Percentiles rank a stretch among this genome's conserved stretches.
These are phyloP conservation scores for Fissipunctia ypsillon DNA, from an alignment of 2,888 invertebrate species.

Conservation along the genomic window DNA sequence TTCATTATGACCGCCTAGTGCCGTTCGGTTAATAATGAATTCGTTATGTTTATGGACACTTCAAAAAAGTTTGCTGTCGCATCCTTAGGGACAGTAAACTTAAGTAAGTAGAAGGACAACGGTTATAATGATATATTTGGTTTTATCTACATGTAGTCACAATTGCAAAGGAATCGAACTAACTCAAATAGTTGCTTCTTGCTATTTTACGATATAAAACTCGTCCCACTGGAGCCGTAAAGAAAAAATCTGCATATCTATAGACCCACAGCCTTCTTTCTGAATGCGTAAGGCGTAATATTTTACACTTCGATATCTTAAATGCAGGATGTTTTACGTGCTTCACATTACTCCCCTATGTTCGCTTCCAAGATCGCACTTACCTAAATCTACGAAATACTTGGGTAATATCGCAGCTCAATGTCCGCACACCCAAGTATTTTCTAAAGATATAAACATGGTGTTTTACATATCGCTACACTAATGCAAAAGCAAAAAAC, in stretches of 20 bases:
- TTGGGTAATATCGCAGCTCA: conserved; percentile 36
- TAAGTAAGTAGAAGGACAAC: background rate
- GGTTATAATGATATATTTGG: background rate
- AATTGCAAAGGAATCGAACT: background rate
- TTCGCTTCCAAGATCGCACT: conserved; percentile 52
- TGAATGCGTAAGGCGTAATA: conserved; percentile 77
- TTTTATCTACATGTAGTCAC: background rate
- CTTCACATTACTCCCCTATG: conserved; percentile 71
- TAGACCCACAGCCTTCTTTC: conserved; percentile 66
- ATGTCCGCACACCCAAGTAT: conserved; percentile 36
- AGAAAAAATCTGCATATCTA: conserved; percentile 76
- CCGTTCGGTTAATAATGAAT: conserved; percentile 58
- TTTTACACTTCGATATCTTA: conserved; percentile 81
- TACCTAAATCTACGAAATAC: conserved; percentile 58
- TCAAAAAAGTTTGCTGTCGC: conserved; percentile 56
- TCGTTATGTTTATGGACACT: conserved; percentile 53
- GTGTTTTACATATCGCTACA: conserved; percentile 60
- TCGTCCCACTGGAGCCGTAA: conserved; percentile 74
- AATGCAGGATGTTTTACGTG: conserved; percentile 78
- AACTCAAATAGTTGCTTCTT: conserved; percentile 57
- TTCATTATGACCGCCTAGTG: conserved; percentile 43
- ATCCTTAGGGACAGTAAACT: conserved; percentile 45
- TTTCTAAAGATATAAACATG: conserved; percentile 63
- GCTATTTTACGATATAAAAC: conserved; percentile 70
- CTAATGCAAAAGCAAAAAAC: conserved; percentile 68